These are phyloP conservation scores for Tipula helvola DNA, from an alignment of 2,888 invertebrate species.

Conservation along the genomic window DNA sequence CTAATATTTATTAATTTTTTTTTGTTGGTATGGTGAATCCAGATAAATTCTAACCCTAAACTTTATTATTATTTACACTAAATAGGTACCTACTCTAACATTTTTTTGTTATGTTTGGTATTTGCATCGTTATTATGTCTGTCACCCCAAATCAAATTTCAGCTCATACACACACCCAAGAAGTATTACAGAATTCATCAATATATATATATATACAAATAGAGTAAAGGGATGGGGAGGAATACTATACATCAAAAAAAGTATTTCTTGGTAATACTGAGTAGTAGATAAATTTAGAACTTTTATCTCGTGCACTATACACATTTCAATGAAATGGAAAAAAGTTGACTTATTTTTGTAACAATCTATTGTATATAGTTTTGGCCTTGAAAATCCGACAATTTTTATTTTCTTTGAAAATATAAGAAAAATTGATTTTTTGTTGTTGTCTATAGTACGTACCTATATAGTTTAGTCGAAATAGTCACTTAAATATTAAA, in stretches of 20 bases:
- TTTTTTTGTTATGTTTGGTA: neutral
- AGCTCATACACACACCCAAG: neutral
- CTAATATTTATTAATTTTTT: neutral
- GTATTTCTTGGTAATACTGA: neutral
- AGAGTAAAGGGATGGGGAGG: neutral
- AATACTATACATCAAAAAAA: neutral
- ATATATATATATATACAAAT: neutral
- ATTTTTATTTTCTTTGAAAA: neutral
- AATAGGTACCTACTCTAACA: neutral
- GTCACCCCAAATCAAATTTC: neutral
- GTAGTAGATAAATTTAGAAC: neutral
- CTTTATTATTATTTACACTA: neutral
- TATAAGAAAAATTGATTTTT: neutral
- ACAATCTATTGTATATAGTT: neutral
- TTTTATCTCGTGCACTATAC: neutral
- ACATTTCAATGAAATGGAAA: neutral
- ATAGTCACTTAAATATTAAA: neutral
- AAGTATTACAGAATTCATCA: neutral
- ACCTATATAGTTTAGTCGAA: neutral
- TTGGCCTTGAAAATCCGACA: neutral
- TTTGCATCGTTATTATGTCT: neutral
- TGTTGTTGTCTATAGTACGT: neutral
- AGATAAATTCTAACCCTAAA: neutral
- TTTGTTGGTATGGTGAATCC: neutral
- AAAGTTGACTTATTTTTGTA: neutral